These are phyloP conservation scores for Aphelenchoides fujianensis DNA, from an alignment of 1,140 invertebrate genomes.

Conservation along the genomic window DNA sequence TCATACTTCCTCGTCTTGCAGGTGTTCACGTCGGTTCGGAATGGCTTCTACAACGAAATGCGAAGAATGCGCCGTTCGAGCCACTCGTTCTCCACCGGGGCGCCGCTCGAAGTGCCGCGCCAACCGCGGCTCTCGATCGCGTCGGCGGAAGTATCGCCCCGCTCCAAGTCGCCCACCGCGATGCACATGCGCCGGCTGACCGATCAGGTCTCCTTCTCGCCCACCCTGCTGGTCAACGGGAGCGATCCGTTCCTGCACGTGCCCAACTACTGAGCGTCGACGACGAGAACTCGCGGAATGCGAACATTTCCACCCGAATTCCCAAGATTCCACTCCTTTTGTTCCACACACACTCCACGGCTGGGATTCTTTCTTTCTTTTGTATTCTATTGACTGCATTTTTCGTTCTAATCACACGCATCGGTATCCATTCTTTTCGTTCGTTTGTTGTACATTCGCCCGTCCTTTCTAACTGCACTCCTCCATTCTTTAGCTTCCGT, in stretches of 20 bases:
- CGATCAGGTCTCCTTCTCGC: constrained; percentile 11
- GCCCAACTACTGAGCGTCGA: background rate
- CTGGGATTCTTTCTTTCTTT: background rate
- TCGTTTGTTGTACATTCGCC: too few species aligned
- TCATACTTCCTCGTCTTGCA: constrained; percentile 28
- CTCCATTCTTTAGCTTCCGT: too few species aligned
- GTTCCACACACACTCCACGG: background rate
- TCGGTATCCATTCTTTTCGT: too few species aligned
- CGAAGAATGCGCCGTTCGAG: constrained; percentile 43
- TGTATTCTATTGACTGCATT: too few species aligned
- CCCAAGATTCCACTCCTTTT: background rate
- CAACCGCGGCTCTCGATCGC: constrained; percentile 8
- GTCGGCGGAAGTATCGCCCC: constrained; percentile 5
- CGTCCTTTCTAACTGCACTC: too few species aligned
- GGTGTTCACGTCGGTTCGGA: constrained; percentile 57
- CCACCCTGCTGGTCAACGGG: background rate
- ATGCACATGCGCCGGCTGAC: background rate
- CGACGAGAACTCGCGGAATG: background rate
- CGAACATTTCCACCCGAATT: background rate
- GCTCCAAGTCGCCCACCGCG: background rate
- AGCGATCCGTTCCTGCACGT: background rate
- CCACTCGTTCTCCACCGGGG: constrained; percentile 52
- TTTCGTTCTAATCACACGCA: too few species aligned
- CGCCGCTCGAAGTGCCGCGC: constrained; percentile 28
- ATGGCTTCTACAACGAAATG: constrained; percentile 60